Percentiles rank a stretch among this genome's conserved stretches.
phyloP scores from a whole-genome alignment of 2,888 invertebrate genomes.

The Acanthosepion pharaonis region DNA sequence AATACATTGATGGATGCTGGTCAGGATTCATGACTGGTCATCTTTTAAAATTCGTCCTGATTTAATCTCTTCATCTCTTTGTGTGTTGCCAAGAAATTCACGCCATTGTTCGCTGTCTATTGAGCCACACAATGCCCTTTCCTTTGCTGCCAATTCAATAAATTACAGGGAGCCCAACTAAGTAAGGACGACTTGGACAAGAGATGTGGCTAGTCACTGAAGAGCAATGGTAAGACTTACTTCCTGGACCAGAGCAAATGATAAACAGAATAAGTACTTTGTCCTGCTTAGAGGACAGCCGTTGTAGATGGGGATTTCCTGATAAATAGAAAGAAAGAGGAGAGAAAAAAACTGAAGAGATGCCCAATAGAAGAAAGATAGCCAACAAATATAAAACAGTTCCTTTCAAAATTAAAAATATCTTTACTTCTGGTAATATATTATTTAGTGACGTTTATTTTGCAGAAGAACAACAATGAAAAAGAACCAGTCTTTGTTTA shows the following conservation, averaged over 20 bases:
- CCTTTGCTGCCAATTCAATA: not conserved
- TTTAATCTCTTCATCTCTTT: not conserved
- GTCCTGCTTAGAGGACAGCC: not conserved
- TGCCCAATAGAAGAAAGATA: no score
- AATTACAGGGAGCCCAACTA: not conserved
- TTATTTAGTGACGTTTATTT: no score
- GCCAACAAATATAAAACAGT: no score
- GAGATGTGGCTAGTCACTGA: not conserved
- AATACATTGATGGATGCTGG: not conserved
- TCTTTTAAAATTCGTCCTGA: constrained; percentile 13
- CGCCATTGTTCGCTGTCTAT: not conserved
- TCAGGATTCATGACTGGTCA: not conserved
- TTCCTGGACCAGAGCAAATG: not conserved
- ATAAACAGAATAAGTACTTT: not conserved
- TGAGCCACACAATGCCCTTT: not conserved
- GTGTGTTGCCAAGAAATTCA: not conserved
- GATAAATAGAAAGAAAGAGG: no score
- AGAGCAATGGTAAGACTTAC: not conserved
- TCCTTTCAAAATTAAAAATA: no score
- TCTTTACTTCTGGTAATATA: no score
- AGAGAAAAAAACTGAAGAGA: no score
- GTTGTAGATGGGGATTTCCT: not conserved
- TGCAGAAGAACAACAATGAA: no score
- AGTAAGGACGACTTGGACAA: not conserved
- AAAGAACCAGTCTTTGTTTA: no score